phyloP scores from a whole-genome alignment of 2,888 invertebrate genomes.

The Meandrusa payeni region DNA sequence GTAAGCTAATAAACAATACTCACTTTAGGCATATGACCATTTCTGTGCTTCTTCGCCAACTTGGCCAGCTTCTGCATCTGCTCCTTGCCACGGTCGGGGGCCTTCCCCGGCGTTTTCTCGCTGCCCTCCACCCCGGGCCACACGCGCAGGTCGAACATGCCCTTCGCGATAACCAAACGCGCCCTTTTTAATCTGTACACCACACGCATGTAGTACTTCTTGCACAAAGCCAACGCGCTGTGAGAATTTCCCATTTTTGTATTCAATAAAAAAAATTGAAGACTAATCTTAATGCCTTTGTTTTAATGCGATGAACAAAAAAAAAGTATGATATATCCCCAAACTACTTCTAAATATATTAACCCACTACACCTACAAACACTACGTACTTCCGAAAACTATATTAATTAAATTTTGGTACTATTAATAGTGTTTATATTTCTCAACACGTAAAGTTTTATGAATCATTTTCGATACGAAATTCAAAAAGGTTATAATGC shows the following conservation, averaged over 20 bases:
- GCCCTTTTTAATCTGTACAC: constrained; percentile 37
- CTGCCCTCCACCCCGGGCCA: constrained; percentile 95
- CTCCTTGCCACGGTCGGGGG: constrained; percentile 88
- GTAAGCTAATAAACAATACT: constrained; percentile 26
- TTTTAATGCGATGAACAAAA: neutral
- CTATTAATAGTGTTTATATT: constrained; percentile 4
- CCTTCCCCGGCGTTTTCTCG: constrained; percentile 91
- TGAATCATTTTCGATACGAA: neutral
- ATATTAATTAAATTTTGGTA: neutral
- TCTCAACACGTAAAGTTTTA: constrained; percentile 1
- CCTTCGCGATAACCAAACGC: constrained; percentile 58
- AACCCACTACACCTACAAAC: too few relatives aligned
- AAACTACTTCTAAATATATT: neutral
- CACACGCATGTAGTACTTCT: constrained; percentile 40
- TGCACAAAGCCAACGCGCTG: constrained; percentile 42
- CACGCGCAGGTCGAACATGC: constrained; percentile 94
- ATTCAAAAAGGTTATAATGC: neutral
- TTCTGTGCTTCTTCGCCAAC: constrained; percentile 95
- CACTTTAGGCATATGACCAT: constrained; percentile 95
- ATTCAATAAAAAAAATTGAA: too few relatives aligned
- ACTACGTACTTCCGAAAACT: too few relatives aligned
- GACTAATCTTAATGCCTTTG: too few relatives aligned
- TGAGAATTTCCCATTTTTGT: constrained; percentile 50
- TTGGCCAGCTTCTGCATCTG: constrained; percentile 94
- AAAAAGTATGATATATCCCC: neutral